phyloP scores from a whole-genome alignment of 2,888 invertebrate species.

The Nysson spinosus region DNA sequence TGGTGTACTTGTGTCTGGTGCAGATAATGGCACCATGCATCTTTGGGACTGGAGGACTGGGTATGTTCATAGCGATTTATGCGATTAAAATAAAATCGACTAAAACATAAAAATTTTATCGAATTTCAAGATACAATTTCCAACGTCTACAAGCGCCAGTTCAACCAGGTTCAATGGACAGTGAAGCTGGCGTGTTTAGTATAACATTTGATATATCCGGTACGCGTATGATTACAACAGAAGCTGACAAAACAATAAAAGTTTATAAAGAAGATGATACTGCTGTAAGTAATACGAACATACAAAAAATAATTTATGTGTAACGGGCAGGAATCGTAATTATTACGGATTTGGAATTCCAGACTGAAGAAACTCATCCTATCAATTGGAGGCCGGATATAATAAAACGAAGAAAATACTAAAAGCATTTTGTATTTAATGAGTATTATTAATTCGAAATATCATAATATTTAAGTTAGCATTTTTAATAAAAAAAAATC shows the following conservation, averaged over 20 bases:
- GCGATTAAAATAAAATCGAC: too few species aligned
- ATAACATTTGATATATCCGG: conserved; percentile 98
- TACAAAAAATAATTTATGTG: neutral
- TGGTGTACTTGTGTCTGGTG: conserved; percentile 97
- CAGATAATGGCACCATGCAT: conserved; percentile 98
- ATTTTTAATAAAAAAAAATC: conserved; percentile 80
- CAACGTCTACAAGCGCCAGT: conserved; percentile 95
- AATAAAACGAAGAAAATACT: conserved; percentile 93
- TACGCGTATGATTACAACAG: conserved; percentile 94
- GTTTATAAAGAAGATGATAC: conserved; percentile 98
- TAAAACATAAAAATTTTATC: too few species aligned
- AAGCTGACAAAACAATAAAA: conserved; percentile 99
- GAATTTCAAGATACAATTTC: conserved; percentile 87
- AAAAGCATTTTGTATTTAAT: conserved; percentile 13
- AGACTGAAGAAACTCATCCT: conserved; percentile 96
- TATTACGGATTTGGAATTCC: conserved; percentile 62
- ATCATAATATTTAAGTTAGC: conserved; percentile 80
- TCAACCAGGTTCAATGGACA: conserved; percentile 99
- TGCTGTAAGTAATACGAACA: conserved; percentile 79
- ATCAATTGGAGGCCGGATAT: conserved; percentile 99
- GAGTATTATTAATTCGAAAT: conserved; percentile 12
- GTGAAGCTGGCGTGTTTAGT: conserved; percentile 98
- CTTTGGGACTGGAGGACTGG: conserved; percentile 99
- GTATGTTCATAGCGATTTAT: conserved; percentile 34
- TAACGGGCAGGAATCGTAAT: neutral